phyloP scores from a whole-genome alignment of 2,113 vertebrate genomes.

The Gymnocephalus cernua region DNA sequence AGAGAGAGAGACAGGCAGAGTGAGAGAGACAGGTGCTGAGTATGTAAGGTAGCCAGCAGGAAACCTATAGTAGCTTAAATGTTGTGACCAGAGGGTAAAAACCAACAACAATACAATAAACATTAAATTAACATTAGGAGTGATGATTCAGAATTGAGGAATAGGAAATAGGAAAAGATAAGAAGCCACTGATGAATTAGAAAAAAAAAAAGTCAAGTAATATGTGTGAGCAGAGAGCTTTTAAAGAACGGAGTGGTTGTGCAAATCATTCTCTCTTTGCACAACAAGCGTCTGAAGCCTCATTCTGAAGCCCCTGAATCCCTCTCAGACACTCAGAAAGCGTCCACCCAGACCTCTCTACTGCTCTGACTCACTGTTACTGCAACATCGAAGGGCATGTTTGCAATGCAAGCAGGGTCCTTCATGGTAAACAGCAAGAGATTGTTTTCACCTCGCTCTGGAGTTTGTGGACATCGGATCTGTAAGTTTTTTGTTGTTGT shows the following conservation, averaged over 20 bases:
- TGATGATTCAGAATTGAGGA: neutral
- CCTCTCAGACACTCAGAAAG: conserved; percentile 22
- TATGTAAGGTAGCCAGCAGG: neutral
- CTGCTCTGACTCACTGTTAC: conserved; percentile 10
- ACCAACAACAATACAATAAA: conserved; percentile 7
- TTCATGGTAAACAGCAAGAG: neutral
- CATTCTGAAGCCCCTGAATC: conserved; percentile 23
- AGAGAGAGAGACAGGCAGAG: neutral
- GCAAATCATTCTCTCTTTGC: conserved; percentile 40
- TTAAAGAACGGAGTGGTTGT: conserved; percentile 19
- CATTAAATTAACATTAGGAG: conserved; percentile 19
- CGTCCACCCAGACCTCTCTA: neutral
- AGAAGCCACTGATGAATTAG: neutral
- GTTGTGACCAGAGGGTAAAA: neutral
- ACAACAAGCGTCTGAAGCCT: conserved; percentile 45
- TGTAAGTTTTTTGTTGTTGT: no score
- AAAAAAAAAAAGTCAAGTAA: neutral
- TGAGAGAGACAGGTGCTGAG: conserved; percentile 23
- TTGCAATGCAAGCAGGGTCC: neutral
- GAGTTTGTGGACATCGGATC: neutral
- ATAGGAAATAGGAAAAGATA: neutral
- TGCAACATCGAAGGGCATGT: neutral
- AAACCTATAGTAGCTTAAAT: conserved; percentile 19
- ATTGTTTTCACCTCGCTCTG: neutral
- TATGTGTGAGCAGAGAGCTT: neutral